Evolutionary conservation across 1,140 invertebrate genomes (phyloP), one percentile per base, ranked within the genome.

Genomic region (Eubasilissa regina): DNA sequence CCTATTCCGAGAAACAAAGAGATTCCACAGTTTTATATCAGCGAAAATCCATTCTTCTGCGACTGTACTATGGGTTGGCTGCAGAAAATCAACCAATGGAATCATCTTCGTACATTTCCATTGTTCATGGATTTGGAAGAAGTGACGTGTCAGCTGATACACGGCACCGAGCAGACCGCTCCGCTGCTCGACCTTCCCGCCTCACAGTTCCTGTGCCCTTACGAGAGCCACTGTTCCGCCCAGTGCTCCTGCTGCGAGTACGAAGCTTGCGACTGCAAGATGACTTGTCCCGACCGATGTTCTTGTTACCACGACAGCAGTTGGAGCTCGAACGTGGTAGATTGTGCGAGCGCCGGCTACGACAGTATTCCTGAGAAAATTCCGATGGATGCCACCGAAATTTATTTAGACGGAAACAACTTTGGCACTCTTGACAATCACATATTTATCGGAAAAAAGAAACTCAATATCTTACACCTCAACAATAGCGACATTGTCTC

Each of bases 171-270:
- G 58, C 92, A 93, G 80, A 92, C 91, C 43, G 91, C 95, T 66
- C 94, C 94, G 7, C 87, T 97, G 56, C 90, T 95, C 60, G 93
- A 95, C 84, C 93, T 95, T 25, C 93, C 94, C 84, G 90, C 94
- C n/a, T 93, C 94, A 13, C 94, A 96, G 84, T 97, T 97, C 86
- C 89, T 97, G 74, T 97, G 96, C 87, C 92, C 92, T 6, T 97
- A 97, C 89, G 93, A 95, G 85, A 94, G 93, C 17, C 95, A 97
- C 85, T 97, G 95, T 86, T 96, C 95, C 84, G 93, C 95, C 10
- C 90, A 95, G 55, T 97, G 96, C 85, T 95, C 95, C 84, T 97
- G 95, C 86, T 97, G 96, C 85, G 95, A 97, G 78, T 97, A 95
- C 86, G 95, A 96, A 87, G 95, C 95, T 35, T 97, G 96, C 85